Conservation (phyloP, 2,113 vertebrate species). For the Tachysurus fulvidraco region DNA sequence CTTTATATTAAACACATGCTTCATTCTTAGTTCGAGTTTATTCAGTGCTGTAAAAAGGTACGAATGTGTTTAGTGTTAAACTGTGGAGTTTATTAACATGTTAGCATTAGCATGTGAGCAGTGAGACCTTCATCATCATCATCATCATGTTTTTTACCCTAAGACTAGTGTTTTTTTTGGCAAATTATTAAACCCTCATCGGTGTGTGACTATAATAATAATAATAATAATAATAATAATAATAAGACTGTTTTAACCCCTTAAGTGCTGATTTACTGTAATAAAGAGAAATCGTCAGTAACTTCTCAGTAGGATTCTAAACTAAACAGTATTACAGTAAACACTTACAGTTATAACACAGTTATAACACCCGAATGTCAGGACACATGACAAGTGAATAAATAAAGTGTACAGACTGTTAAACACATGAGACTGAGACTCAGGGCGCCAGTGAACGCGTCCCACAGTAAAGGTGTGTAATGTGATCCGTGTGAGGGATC, state of each 20-base stretch:
- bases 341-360: not conserved
- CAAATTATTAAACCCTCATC: not conserved
- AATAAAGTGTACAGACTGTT: not conserved
- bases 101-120: too few species aligned
- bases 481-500: constrained; percentile 5
- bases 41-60: not conserved
- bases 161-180: not conserved
- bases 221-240: not conserved
- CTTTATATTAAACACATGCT: not conserved
- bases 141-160: not conserved
- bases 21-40: not conserved
- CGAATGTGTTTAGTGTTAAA: not conserved
- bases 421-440: too few species aligned
- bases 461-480: not conserved
- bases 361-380: too few species aligned
- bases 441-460: not conserved
- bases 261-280: not conserved
- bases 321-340: not conserved
- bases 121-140: not conserved
- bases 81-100: not conserved
- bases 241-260: not conserved
- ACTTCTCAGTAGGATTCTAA: not conserved
- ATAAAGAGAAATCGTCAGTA: not conserved
- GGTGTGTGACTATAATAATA: not conserved
- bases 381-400: too few species aligned